Base-by-base conservation (phyloP, 2,113 vertebrate species). In the Archocentrus centrarchus region DNA sequence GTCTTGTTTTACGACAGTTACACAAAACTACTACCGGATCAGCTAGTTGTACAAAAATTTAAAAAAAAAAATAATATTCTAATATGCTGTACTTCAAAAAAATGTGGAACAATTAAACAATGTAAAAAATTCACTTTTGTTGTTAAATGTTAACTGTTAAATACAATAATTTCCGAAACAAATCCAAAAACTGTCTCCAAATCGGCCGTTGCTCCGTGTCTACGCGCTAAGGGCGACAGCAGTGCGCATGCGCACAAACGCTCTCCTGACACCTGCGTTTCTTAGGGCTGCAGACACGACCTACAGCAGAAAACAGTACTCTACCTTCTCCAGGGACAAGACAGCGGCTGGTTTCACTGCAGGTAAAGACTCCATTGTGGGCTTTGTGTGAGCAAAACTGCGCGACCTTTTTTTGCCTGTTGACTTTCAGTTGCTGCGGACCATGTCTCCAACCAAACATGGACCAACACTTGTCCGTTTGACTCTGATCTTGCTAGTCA, bases 341-440 rank as follows among this genome's bases (percentile, higher is more conserved):
- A 82, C 84, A 81, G 35, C 32, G 8, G 66, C 61, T 14, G 60
- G 76, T 68, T 41, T 20, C 77, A 39, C 44, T 10, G 59, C 81
- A 94, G 86, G 93, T 93, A 93, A 90, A 83, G 3, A 70, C n/a
- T 18, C 8, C 14, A 37, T 32, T n/a, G 50, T 32, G 8, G 61
- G 41, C n/a, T 6, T 22, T 32, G 47, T 27, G 58, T 35, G 8
- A 55, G 11, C 17, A 11, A 13, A 73, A 73, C 5, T 32, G 17
- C 2, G 27, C 24, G 11, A 17, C 5, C 4, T 30, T 0, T 5
- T 20, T 81, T 58, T 58, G 32, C 15, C 20, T 35, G 41, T 37
- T 83, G 64, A 78, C 27, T 57, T 77, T 61, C 37, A 70, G 10
- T 15, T 17, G 17, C 18, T 81, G 30, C 55, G 37, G 75, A 41